These are phyloP conservation scores for Aplodontia rufa DNA, from an alignment of 2,113 vertebrate genomes.

Conservation along the genomic window DNA sequence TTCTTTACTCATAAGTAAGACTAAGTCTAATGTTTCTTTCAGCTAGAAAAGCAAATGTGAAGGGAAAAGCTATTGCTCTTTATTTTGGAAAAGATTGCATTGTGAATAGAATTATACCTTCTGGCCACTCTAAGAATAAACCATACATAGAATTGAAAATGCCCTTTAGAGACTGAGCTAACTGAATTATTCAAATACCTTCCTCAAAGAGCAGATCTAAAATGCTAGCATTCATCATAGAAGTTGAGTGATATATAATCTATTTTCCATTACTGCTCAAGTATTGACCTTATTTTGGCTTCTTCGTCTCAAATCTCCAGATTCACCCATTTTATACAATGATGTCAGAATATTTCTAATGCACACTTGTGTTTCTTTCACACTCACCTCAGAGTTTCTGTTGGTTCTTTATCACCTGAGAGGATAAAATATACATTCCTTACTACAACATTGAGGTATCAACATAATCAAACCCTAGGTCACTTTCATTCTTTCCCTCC, in stretches of 20 bases:
- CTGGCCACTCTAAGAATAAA: slow-evolving; percentile 71
- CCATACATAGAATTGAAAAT: slow-evolving; percentile 61
- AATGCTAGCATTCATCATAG: slow-evolving; percentile 45
- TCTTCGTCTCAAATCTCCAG: not conserved
- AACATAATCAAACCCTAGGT: not conserved
- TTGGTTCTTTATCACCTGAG: not conserved
- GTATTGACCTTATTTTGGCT: not conserved
- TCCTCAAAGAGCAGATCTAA: slow-evolving; percentile 52
- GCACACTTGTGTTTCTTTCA: not conserved
- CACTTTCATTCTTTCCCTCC: not conserved
- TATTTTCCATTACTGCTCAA: slow-evolving; percentile 57
- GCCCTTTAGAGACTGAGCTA: slow-evolving; percentile 53
- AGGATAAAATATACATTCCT: slow-evolving; percentile 40
- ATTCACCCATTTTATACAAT: not conserved
- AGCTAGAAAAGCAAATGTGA: slow-evolving; percentile 32
- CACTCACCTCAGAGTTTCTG: not conserved
- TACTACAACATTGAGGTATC: not conserved
- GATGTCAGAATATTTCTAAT: slow-evolving; percentile 34
- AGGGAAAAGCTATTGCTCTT: slow-evolving; percentile 45
- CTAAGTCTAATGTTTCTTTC: slow-evolving; percentile 38
- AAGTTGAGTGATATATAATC: slow-evolving; percentile 40
- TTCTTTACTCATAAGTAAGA: slow-evolving; percentile 51
- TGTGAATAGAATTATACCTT: slow-evolving; percentile 61
- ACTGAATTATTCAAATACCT: slow-evolving; percentile 70
- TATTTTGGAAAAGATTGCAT: slow-evolving; percentile 57